These are phyloP conservation scores for Philotrypesis tridentata DNA, from an alignment of 1,140 invertebrate genomes.

Conservation along the genomic window DNA sequence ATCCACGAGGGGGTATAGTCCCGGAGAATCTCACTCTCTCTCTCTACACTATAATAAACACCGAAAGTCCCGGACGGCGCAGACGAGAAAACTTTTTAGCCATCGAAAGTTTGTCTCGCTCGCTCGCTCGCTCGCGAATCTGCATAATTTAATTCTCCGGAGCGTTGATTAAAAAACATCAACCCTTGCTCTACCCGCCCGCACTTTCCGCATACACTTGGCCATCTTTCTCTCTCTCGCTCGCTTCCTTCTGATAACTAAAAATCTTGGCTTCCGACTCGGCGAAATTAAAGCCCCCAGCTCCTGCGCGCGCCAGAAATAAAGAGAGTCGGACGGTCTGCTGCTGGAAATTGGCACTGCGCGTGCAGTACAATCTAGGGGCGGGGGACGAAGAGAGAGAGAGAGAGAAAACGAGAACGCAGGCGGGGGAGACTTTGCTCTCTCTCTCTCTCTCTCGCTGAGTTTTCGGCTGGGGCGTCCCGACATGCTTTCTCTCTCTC, in stretches of 20 bases:
- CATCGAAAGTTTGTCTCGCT: constrained; percentile 36
- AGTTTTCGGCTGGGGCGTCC: constrained; percentile 65
- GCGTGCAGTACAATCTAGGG: not conserved
- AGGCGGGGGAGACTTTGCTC: constrained; percentile 17
- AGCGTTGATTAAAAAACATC: constrained; percentile 50
- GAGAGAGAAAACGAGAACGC: too few relatives aligned
- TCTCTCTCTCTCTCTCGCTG: constrained; percentile 62
- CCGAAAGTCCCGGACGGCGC: not conserved
- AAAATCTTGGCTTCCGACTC: constrained; percentile 25
- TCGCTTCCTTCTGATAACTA: constrained; percentile 6
- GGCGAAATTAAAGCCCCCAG: constrained; percentile 24
- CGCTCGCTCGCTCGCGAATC: constrained; percentile 7
- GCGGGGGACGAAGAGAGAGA: constrained; percentile 12
- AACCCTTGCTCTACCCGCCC: constrained; percentile 32
- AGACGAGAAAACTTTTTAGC: constrained; percentile 44
- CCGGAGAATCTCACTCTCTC: too few relatives aligned
- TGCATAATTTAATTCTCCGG: constrained; percentile 48
- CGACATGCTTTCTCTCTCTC: constrained; percentile 61
- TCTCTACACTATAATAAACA: not conserved
- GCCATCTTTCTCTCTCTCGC: too few relatives aligned
- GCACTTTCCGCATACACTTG: not conserved
- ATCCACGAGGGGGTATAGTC: constrained; percentile 13
- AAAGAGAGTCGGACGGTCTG: not conserved
- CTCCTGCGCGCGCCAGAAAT: not conserved
- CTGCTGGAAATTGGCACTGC: constrained; percentile 29